Percentiles rank a stretch among this genome's conserved stretches.
phyloP scores from a whole-genome alignment of 2,797 vertebrate species.

The Anas capensis region DNA sequence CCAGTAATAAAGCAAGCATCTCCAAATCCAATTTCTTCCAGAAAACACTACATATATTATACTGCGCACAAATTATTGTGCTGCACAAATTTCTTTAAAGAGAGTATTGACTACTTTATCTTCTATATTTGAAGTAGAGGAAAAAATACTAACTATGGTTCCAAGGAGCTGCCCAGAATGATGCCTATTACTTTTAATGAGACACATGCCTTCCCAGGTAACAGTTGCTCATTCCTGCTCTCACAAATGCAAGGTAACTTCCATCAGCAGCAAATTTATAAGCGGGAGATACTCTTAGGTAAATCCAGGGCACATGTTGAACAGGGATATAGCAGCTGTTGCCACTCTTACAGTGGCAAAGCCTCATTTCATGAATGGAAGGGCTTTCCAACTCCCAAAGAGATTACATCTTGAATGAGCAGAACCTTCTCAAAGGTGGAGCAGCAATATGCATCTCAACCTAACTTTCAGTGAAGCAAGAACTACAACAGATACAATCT shows the following conservation, averaged over 20 bases:
- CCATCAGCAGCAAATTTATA: not conserved
- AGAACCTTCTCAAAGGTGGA: slow-evolving; percentile 35
- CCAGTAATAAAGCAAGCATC: not conserved
- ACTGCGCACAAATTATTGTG: not conserved
- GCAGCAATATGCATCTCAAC: not conserved
- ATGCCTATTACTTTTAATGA: not conserved
- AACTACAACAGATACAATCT: not conserved
- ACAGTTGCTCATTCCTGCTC: not conserved
- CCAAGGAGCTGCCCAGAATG: not conserved
- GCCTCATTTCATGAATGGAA: slow-evolving; percentile 40
- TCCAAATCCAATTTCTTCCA: not conserved
- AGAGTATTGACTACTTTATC: not conserved
- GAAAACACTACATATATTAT: not conserved
- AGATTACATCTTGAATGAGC: slow-evolving; percentile 21
- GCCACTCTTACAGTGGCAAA: not conserved
- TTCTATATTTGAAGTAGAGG: not conserved
- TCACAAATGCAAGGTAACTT: not conserved
- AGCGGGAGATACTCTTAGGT: not conserved
- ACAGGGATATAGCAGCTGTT: slow-evolving; percentile 25
- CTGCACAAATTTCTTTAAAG: not conserved
- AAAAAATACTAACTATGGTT: not conserved
- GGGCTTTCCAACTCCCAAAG: not conserved
- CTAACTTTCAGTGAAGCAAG: not conserved
- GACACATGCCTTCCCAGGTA: not conserved
- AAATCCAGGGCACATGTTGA: slow-evolving; percentile 28